Evolutionary conservation across 2,113 vertebrate genomes (phyloP).

Genomic region (Semnornis frantzii): DNA sequence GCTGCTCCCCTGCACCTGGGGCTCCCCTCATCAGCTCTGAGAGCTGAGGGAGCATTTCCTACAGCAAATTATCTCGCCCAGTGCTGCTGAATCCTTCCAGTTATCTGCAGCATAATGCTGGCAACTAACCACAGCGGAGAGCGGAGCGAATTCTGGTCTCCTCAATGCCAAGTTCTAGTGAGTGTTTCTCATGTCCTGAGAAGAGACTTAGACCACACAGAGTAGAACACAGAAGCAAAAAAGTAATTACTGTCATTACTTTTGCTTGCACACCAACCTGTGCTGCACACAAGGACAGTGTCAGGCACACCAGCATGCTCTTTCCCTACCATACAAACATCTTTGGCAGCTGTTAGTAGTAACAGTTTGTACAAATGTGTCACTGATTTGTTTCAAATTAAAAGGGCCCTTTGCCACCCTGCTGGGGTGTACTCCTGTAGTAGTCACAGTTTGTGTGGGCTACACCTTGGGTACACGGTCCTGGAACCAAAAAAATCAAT

Average conservation of each 20-base stretch:
- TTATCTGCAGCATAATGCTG: background rate
- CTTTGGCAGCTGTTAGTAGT: constrained; percentile 19
- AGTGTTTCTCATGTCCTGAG: background rate
- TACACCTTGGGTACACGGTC: constrained; percentile 3
- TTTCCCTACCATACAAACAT: constrained; percentile 20
- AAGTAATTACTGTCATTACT: constrained; percentile 37
- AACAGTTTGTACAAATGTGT: background rate
- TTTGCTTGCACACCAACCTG: constrained; percentile 61
- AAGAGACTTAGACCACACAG: constrained; percentile 6
- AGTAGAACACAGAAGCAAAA: background rate
- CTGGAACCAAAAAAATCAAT: constrained; percentile 14
- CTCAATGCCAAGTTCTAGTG: background rate
- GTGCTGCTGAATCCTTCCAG: background rate
- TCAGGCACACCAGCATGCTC: constrained; percentile 3
- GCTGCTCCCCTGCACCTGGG: background rate
- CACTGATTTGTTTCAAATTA: constrained; percentile 2
- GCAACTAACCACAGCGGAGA: background rate
- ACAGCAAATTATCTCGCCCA: background rate
- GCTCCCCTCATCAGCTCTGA: background rate
- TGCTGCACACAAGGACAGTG: background rate
- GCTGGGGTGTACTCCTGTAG: background rate
- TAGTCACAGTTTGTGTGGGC: constrained; percentile 7
- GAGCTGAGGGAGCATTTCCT: background rate
- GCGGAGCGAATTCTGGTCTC: background rate
- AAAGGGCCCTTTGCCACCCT: constrained; percentile 13